A percentile compares a stretch with the other conserved stretches of the same genome.
These are phyloP conservation scores for Mellivora capensis DNA, from an alignment of 2,113 vertebrate genomes.

Conservation along the genomic window DNA sequence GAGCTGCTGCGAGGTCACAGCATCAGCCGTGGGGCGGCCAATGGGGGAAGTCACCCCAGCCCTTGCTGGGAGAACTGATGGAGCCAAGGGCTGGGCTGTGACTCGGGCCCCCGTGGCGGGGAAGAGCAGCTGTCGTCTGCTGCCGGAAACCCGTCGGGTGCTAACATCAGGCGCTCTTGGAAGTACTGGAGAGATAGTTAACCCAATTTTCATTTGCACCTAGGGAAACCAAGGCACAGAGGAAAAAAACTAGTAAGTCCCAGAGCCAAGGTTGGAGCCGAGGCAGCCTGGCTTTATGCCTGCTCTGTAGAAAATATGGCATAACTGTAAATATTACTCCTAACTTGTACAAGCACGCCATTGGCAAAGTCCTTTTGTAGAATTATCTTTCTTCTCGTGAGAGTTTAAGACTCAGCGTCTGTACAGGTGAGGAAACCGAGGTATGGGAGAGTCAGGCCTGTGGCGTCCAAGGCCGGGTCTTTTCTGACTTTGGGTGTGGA, in stretches of 20 bases:
- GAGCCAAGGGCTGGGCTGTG: neutral
- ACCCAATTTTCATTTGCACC: neutral
- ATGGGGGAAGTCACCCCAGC: neutral
- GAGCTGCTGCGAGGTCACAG: neutral
- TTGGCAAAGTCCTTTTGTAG: neutral
- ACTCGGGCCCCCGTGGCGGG: fast-evolving
- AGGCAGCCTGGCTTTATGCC: neutral
- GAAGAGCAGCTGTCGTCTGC: neutral
- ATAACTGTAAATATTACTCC: neutral
- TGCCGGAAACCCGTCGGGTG: neutral
- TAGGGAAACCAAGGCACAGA: slow-evolving; percentile 25
- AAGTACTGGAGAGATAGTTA: neutral
- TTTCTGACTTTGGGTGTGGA: neutral
- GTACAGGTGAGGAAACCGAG: neutral
- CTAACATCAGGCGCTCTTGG: neutral
- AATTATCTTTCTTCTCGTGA: neutral
- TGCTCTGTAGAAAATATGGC: neutral
- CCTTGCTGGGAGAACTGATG: neutral
- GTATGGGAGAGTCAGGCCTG: neutral
- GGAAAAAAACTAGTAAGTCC: neutral
- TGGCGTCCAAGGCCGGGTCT: neutral
- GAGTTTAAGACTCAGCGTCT: neutral
- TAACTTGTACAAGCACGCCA: neutral
- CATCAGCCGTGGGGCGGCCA: neutral
- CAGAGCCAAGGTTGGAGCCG: neutral